Evolutionary conservation across 2,797 vertebrate genomes (phyloP), one percentile per base, ranked within the genome.

Genomic region (Peromyscus melanophrys): DNA sequence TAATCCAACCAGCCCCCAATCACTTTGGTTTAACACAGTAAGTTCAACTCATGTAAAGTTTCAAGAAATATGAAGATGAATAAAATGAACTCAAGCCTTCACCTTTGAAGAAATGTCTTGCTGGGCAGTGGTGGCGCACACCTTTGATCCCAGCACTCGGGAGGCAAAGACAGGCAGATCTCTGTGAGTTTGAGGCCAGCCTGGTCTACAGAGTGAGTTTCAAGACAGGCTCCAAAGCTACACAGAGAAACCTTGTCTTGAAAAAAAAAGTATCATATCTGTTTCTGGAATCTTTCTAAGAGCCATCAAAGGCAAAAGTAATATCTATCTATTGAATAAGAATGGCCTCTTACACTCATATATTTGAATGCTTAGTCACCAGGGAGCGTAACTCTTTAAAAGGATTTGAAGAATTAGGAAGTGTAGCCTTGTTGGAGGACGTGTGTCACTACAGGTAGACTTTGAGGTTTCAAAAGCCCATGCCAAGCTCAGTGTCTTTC

Each of bases 51-150:
- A 82, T 13, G 2, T 37, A 61, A 84, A 57, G 43, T 91, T 96
- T 75, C 59, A 94, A 52, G 40, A 95, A 96, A 81, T n/a, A 63
- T 59, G 59, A 95, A 94, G 69, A 0, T 1, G 13, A 31, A 3
- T 29, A 87, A 88, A 25, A 81, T 23, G 90, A 87, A 95, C 63
- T 82, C 71, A 90, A 93, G 59, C 2, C 65, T 52, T 57, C 17
- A 40, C 12, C n/a, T 92, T 85, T 87, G 40, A 90, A 91, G 87
- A 93, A 75, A 46, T 27, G 27, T 78, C 89, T 55, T 55, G 55
- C 55, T 17, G 55, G 55, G 55, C 55, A 55, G 55, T 55, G 55
- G 4, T 17, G 16, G 55, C 17, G 4, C 0, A 55, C 4, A 5
- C 55, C 55, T 55, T 55, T 55, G 4, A 55, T 17, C 16, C 16